phyloP scores from a whole-genome alignment of 2,797 vertebrate species.

The Eospalax fontanierii region DNA sequence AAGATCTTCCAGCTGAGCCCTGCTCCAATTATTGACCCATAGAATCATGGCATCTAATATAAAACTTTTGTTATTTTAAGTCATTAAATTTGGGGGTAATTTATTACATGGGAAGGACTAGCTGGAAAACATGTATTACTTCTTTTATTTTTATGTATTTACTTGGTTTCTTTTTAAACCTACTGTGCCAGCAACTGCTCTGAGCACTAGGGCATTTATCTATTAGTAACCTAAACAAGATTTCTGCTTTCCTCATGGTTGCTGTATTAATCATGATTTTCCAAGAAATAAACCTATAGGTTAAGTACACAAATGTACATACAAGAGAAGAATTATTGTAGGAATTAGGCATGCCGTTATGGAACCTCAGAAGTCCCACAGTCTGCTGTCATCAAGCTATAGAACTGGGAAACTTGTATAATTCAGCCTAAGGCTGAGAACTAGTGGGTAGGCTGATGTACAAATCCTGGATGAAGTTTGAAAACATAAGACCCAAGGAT shows the following conservation, averaged over 20 bases:
- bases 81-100: neutral
- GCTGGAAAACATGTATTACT: neutral
- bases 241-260: neutral
- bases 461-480: neutral
- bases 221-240: slow-evolving; percentile 3
- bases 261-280: neutral
- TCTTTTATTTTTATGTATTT: slow-evolving; percentile 18
- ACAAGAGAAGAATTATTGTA: neutral
- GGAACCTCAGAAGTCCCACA: neutral
- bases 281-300: neutral
- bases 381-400: neutral
- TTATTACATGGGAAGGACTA: slow-evolving; percentile 18
- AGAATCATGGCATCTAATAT: slow-evolving; percentile 18
- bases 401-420: neutral
- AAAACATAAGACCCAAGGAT: neutral
- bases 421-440: neutral
- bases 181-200: neutral
- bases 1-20: neutral
- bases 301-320: neutral
- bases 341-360: neutral
- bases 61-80: slow-evolving; percentile 53
- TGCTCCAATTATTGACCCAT: slow-evolving; percentile 5
- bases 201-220: neutral
- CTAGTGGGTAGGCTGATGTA: neutral
- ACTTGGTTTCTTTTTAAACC: slow-evolving; percentile 14